Evolutionary conservation across 2,113 vertebrate species (phyloP).

Genomic region (Struthio camelus): DNA sequence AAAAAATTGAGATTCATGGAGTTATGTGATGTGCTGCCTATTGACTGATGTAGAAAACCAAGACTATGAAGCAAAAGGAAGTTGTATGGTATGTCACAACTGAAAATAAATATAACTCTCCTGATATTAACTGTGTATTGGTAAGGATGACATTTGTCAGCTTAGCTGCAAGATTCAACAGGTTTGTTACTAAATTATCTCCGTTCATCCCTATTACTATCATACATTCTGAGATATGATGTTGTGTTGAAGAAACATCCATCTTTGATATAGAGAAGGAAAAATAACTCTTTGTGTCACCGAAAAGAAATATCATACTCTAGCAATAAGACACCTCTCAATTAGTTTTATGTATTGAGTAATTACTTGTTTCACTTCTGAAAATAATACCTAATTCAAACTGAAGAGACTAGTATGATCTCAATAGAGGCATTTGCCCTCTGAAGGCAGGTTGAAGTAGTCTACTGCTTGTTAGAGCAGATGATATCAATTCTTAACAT

Average conservation of each 20-base stretch:
- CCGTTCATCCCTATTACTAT: not conserved
- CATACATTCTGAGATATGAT: not conserved
- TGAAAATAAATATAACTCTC: not conserved
- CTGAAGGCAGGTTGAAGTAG: not conserved
- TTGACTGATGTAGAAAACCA: not conserved
- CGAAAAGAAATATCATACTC: not conserved
- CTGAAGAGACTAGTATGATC: fast-evolving
- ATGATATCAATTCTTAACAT: not conserved
- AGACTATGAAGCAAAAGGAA: not conserved
- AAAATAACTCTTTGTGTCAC: not conserved
- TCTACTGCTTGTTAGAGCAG: not conserved
- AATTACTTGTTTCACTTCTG: not conserved
- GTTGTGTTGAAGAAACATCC: not conserved
- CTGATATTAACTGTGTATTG: not conserved
- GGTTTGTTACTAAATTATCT: not conserved
- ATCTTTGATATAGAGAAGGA: fast-evolving
- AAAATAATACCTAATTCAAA: not conserved
- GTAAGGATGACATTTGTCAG: not conserved
- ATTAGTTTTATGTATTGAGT: not conserved
- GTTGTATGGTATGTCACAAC: not conserved
- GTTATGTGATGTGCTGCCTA: not conserved
- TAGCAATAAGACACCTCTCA: not conserved
- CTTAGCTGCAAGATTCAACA: not conserved
- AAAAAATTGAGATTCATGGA: not conserved
- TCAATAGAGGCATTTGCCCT: not conserved